These are phyloP conservation scores for Lerista edwardsae DNA, from an alignment of 2,797 vertebrate genomes.

Conservation along the genomic window DNA sequence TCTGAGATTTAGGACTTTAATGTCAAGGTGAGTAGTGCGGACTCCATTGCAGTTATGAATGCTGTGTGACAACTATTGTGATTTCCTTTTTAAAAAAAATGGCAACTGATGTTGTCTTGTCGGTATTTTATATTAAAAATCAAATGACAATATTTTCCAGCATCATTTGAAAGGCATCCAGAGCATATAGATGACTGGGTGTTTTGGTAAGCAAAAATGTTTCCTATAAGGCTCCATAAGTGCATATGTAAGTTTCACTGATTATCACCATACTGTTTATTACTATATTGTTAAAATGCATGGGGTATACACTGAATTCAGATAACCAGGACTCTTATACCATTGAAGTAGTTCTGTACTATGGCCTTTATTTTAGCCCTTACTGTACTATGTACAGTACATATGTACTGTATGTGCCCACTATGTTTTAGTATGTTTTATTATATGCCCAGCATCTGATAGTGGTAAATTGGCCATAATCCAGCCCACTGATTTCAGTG, in stretches of 20 bases:
- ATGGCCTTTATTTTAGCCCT: background rate
- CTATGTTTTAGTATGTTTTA: too few relatives aligned
- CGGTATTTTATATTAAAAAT: background rate
- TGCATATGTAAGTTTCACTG: background rate
- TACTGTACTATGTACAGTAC: too few relatives aligned
- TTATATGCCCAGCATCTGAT: background rate
- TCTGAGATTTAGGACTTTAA: conserved; percentile 39
- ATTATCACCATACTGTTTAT: conserved; percentile 15
- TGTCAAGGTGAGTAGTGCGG: conserved; percentile 14
- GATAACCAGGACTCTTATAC: background rate
- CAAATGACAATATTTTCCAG: conserved; percentile 16
- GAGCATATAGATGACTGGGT: conserved; percentile 3
- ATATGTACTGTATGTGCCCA: too few relatives aligned
- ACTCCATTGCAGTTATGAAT: background rate
- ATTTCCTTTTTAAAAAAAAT: background rate
- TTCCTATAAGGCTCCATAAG: background rate
- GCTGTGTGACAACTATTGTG: background rate
- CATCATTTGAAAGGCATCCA: background rate
- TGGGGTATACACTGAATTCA: background rate
- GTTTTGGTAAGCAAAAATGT: conserved; percentile 6
- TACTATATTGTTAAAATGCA: too few relatives aligned
- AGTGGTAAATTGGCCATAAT: background rate
- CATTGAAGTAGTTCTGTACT: background rate
- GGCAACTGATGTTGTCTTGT: background rate
- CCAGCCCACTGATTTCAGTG: background rate